These are phyloP conservation scores for Chydorus sphaericus DNA, from an alignment of 2,888 invertebrate genomes.

Conservation along the genomic window DNA sequence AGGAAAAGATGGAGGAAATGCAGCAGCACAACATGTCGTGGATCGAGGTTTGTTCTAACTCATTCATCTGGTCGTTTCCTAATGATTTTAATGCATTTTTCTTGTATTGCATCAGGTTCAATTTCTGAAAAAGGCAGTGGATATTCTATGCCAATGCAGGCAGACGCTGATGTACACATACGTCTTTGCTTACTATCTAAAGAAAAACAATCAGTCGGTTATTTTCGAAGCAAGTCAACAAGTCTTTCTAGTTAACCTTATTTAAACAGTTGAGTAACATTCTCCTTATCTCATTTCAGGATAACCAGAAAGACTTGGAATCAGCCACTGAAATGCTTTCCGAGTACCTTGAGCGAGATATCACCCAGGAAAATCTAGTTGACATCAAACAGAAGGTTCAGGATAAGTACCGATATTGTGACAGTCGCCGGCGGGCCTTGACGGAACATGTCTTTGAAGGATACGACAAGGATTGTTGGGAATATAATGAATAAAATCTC, in stretches of 20 bases:
- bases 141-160: conserved; percentile 89
- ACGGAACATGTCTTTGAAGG: conserved; percentile 97
- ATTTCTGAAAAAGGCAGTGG: conserved; percentile 93
- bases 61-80: too few species aligned
- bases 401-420: conserved; percentile 98
- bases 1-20: conserved; percentile 99
- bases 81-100: not conserved
- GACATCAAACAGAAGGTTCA: conserved; percentile 98
- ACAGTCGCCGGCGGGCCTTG: conserved; percentile 86
- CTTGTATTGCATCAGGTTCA: conserved; percentile 52
- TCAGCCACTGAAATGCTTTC: conserved; percentile 93
- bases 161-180: conserved; percentile 99
- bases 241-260: too few species aligned
- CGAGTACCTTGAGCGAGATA: conserved; percentile 94
- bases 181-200: conserved; percentile 96
- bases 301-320: conserved; percentile 95
- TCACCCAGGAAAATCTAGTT: conserved; percentile 89
- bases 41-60: conserved; percentile 68
- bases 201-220: conserved; percentile 95
- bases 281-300: conserved; percentile 32
- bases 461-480: conserved; percentile 97
- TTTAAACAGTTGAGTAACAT: not conserved
- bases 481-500: conserved; percentile 54
- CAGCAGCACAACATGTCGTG: conserved; percentile 99
- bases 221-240: conserved; percentile 63